Conservation (phyloP, 2,888 invertebrate genomes). For the Dinocampus coccinellae region DNA sequence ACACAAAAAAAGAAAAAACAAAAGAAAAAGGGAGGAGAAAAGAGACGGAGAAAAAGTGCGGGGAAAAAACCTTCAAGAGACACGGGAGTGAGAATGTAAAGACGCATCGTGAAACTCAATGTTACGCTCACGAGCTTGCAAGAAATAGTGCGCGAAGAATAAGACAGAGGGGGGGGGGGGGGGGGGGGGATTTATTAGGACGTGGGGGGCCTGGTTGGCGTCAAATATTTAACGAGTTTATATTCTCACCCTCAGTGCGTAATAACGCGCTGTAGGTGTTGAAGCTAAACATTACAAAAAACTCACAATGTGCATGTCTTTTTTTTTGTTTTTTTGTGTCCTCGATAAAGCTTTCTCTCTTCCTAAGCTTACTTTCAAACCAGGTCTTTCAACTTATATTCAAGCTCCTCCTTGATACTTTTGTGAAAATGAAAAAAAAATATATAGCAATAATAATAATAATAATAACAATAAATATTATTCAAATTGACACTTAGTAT, state of each 20-base stretch:
- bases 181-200: too few species aligned
- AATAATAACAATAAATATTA: background rate
- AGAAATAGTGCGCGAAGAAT: background rate
- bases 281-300: slow-evolving; percentile 12
- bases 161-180: background rate
- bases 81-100: background rate
- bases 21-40: too few species aligned
- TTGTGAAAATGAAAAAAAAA: too few species aligned
- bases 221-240: slow-evolving; percentile 32
- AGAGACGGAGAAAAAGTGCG: background rate
- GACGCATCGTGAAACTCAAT: slow-evolving; percentile 31
- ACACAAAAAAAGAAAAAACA: background rate
- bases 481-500: background rate
- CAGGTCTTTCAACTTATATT: too few species aligned
- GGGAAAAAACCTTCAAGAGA: slow-evolving; percentile 7
- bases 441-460: too few species aligned
- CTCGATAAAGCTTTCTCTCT: background rate
- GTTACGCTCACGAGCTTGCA: background rate
- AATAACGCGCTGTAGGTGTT: slow-evolving; percentile 1
- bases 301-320: background rate
- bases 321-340: background rate
- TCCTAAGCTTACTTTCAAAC: background rate
- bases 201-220: background rate
- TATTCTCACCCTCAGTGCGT: slow-evolving; percentile 11
- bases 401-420: background rate